phyloP scores from a whole-genome alignment of 2,113 vertebrate genomes.

The Coptodon rendalli region DNA sequence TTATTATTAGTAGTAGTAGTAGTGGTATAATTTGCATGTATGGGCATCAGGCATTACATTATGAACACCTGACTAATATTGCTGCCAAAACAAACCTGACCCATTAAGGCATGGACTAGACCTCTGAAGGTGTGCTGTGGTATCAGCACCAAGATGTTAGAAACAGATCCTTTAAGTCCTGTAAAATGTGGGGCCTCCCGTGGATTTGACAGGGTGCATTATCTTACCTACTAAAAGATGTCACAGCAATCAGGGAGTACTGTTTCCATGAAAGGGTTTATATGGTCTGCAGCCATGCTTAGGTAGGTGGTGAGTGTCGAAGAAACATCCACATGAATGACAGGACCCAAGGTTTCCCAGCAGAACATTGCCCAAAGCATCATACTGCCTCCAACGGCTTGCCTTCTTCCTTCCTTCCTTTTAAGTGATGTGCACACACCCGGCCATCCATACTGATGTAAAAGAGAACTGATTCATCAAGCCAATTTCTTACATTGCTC shows the following conservation, averaged over 20 bases:
- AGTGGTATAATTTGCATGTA: background rate
- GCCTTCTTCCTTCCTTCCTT: background rate
- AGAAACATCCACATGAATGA: background rate
- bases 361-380: background rate
- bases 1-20: background rate
- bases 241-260: background rate
- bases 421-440: background rate
- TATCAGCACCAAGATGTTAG: background rate
- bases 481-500: background rate
- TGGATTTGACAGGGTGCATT: background rate
- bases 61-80: background rate
- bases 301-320: background rate
- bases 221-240: background rate
- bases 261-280: background rate
- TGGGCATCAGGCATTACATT: background rate
- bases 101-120: background rate
- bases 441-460: background rate
- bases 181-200: background rate
- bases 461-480: background rate
- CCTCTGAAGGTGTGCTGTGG: background rate
- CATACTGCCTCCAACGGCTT: background rate
- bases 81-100: background rate
- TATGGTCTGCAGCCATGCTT: background rate
- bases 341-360: background rate
- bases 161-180: background rate